Evolutionary conservation across 2,888 invertebrate genomes (phyloP), one percentile per base, ranked within the genome.

Genomic region (Unio pictorum): DNA sequence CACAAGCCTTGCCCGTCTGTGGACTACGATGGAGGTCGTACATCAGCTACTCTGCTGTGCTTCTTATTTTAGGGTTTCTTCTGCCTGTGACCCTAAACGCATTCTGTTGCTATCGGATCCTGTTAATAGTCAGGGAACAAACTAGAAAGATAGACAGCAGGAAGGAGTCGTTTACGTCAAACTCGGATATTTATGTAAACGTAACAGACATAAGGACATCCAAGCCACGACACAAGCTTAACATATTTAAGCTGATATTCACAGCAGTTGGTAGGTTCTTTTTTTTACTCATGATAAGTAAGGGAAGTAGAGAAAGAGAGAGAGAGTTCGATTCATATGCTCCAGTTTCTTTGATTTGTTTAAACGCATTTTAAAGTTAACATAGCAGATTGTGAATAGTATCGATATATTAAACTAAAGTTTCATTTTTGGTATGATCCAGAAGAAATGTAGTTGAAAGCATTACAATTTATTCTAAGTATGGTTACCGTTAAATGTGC

Each of bases 1-100:
- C 84, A 0, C 79, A 81, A 60, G 78, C 81, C 7, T 79, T 86
- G 59, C 83, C 84, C 26, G 79, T 85, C 18, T 86, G 86, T 57
- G 77, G 73, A 68, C 73, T 77, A 7, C 67, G 75, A 26, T 73
- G 71, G 71, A 69, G 69, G 58, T 67, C 64, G 17, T 77, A 75
- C 18, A 62, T 68, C 26, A 73, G 75, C 15, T 81, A 75, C 69
- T 75, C 82, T 20, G 60, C 72, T 20, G 71, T 81, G 54, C 67
- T 83, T 26, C 70, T 81, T 23, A 55, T 78, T 15, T 30, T 78
- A 5, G 83, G 81, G 56, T 73, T 82, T 58, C 63, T 64, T 15
- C 60, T 76, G 18, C 82, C 84, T 8, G 71, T 83, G 8, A 20
- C 67, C n/a, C 60, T 81, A 11, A 78, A 83, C 71, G 72, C 81